Percentiles rank a stretch among this genome's conserved stretches.
phyloP scores from a whole-genome alignment of 2,113 vertebrate genomes.

The Pandion haliaetus region DNA sequence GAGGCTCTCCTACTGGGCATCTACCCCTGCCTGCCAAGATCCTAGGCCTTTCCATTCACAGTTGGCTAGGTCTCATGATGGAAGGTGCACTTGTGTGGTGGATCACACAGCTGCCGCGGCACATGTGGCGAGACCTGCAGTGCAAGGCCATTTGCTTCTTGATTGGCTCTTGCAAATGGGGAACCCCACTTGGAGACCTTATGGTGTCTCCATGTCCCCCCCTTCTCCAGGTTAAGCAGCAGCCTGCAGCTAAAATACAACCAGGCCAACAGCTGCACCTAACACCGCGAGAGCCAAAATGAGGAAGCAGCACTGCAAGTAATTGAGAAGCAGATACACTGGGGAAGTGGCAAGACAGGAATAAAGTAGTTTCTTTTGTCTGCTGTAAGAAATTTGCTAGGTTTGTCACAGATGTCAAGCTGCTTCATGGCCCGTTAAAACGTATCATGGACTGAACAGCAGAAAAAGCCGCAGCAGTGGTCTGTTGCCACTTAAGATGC shows the following conservation, averaged over 20 bases:
- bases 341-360: background rate
- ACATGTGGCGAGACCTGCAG: accelerated
- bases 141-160: background rate
- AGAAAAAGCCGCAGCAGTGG: background rate
- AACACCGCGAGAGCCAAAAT: accelerated
- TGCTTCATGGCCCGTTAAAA: background rate
- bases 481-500: background rate
- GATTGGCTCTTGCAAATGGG: background rate
- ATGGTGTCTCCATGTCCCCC: too few relatives aligned
- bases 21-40: background rate
- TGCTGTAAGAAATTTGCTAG: background rate
- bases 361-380: background rate
- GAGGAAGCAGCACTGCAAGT: background rate
- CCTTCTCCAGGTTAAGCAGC: background rate
- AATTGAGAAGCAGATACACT: background rate
- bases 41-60: background rate
- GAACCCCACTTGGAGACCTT: background rate
- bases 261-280: background rate
- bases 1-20: background rate
- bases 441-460: background rate
- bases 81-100: background rate
- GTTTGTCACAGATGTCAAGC: background rate
- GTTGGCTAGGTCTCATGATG: background rate
- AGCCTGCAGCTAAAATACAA: background rate
- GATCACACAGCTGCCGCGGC: accelerated